Base-by-base conservation (phyloP, 2,888 invertebrate species). In the Alcis repandata region DNA sequence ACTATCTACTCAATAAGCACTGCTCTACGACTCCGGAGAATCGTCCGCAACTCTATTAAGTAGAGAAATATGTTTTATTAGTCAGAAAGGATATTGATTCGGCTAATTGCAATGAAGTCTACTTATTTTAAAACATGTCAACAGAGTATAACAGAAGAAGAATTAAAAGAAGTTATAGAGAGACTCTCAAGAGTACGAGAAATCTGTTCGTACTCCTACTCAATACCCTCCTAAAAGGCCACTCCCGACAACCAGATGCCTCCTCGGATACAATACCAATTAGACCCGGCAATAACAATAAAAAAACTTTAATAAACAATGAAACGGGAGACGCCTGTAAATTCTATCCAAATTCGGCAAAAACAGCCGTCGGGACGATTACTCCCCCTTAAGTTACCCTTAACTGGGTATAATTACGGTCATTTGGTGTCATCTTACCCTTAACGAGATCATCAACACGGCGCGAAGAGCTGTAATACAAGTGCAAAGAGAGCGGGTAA, bases 381-480 rank as follows among this genome's bases (percentile, higher is more conserved):
- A 87, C 80, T 80, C 82, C 84, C 84, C 86, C 83, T 85, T 66
- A 66, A 66, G 60, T 66, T 66, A 61, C 60, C 59, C 65, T 66
- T 87, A 89, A 88, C 83, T 86, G 88, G 87, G 75, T 81, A 84
- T 91, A 92, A 91, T 91, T 90, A 89, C 88, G 85, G 89, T 86
- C 88, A 88, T 91, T 92, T 77, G 84, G 90, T 90, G 89, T 92
- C 90, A 88, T 91, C 90, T 91, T 89, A 84, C 89, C 86, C 85
- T 86, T 91, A 91, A 91, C 87, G 87, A 86, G 89, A 86, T 82
- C 87, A 83, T 87, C 87, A 87, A 84, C 83, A 82, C 79, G 73
- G 77, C 62, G 73, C 61, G 70, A 73, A 61, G 49, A 38, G 48
- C 52, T 27, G 73, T 79, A 84, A 81, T 65, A 72, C 58, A 36